These are phyloP conservation scores for Drosophila albomicans DNA, from an alignment of 1,140 invertebrate genomes.

Conservation along the genomic window DNA sequence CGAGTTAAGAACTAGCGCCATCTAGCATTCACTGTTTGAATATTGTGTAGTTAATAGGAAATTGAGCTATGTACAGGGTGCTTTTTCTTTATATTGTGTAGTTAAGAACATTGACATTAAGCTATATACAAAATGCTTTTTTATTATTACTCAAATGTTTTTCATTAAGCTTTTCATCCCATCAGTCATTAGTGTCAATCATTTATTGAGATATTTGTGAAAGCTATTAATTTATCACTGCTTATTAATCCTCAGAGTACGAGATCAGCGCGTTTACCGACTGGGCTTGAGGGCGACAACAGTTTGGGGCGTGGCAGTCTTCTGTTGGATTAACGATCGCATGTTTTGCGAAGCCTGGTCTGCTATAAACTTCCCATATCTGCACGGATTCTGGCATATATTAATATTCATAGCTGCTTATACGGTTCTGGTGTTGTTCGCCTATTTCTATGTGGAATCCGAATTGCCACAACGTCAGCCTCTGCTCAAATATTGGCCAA, in stretches of 20 bases:
- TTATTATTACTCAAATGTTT: neutral
- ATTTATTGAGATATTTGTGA: neutral
- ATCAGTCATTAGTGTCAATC: conserved; percentile 3
- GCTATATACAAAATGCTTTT: neutral
- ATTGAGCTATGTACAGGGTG: neutral
- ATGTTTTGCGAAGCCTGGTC: conserved; percentile 92
- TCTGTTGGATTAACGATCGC: conserved; percentile 92
- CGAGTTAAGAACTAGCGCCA: too few relatives aligned
- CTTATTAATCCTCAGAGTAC: conserved; percentile 86
- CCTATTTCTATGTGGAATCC: conserved; percentile 91
- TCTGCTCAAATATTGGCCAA: conserved; percentile 90
- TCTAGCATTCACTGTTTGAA: too few relatives aligned
- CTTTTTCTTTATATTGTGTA: neutral
- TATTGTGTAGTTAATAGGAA: too few relatives aligned
- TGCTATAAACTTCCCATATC: conserved; percentile 90
- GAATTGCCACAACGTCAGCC: conserved; percentile 90
- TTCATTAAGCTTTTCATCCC: neutral
- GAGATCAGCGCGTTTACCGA: conserved; percentile 88
- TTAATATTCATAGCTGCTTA: conserved; percentile 92
- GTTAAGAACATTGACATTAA: too few relatives aligned
- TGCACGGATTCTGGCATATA: conserved; percentile 93
- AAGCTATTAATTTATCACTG: neutral
- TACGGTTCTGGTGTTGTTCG: conserved; percentile 90
- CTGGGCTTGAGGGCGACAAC: conserved; percentile 89
- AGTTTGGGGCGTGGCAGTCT: conserved; percentile 89